Base-by-base conservation (phyloP, 2,888 invertebrate species). In the Cylindroiulus punctatus region DNA sequence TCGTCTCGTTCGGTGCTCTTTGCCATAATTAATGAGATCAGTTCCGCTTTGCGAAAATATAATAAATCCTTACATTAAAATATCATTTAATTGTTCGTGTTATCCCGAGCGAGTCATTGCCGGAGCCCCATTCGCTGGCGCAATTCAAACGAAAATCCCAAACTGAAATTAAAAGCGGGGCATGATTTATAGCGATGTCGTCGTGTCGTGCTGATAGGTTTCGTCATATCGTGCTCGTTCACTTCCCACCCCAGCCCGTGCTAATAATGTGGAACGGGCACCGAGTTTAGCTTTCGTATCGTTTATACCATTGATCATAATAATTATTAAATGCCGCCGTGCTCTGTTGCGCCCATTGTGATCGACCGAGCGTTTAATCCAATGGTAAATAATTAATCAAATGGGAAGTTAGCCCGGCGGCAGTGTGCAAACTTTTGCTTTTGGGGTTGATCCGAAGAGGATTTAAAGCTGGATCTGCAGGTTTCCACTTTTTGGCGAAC, bases 61-160 rank as follows among this genome's bases (percentile, higher is more conserved):
- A 52, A 52, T 52, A 52, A 52, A 52, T 52, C 52, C 52, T 52
- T 52, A 52, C 52, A 52, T 52, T 52, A 52, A 52, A 52, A 52
- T 52, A 52, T 52, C 52, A 52, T 52, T 52, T 52, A 52, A 52
- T 52, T 52, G 52, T 52, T 52, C 52, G 52, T 52, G 52, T 2
- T 52, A 52, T 52, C 52, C 52, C 52, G 52, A 52, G 52, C 52
- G 52, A 52, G 52, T 52, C 52, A 52, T 52, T 52, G 52, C 52
- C 52, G 52, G 52, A 52, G 19, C 52, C 52, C n/a, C 52, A 52
- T 52, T n/a, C 52, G n/a, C 52, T n/a, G 52, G 52, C 19, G 52
- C 10, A 52, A 52, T 52, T 52, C 52, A 52, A n/a, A 52, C 14
- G 52, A 52, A 52, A 52, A 52, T 52, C 52, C 52, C 19, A n/a